A percentile compares a stretch with the other conserved stretches of the same genome.
These are phyloP conservation scores for Cassiopea xamachana DNA, from an alignment of 30 jellyfish, hydroid and myxozoan genomes.

Conservation along the genomic window DNA sequence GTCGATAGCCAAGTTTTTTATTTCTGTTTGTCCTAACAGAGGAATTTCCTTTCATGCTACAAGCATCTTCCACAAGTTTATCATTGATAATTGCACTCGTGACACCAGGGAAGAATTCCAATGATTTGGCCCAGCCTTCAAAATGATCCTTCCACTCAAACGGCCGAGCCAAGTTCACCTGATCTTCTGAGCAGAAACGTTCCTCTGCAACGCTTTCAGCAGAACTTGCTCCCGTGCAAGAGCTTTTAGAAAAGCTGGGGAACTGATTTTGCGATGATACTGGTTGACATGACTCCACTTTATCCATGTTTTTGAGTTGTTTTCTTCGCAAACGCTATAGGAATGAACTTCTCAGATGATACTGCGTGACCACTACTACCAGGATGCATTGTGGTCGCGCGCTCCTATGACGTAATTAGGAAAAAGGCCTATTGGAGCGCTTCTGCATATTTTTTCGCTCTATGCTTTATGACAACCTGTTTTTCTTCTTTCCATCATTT, in stretches of 20 bases:
- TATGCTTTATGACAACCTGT: too few species aligned
- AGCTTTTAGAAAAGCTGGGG: conserved; percentile 48
- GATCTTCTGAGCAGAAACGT: background rate
- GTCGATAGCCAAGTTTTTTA: background rate
- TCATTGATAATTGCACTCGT: conserved; percentile 11
- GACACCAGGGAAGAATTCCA: conserved; percentile 4
- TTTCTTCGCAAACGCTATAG: background rate
- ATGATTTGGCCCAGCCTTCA: conserved; percentile 25
- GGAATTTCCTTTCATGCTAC: background rate
- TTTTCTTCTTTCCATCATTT: too few species aligned
- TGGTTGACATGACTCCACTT: background rate
- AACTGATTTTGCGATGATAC: background rate
- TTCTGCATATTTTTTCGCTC: too few species aligned
- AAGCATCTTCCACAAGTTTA: background rate
- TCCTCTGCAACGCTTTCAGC: background rate
- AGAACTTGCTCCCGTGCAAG: conserved; percentile 31
- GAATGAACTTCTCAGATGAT: background rate
- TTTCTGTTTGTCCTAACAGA: conserved; percentile 1
- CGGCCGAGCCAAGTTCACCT: conserved; percentile 1
- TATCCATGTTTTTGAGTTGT: background rate
- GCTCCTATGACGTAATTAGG: background rate
- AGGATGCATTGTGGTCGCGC: background rate
- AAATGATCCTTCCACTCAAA: background rate
- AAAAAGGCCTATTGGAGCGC: background rate
- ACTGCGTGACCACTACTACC: background rate